Percentiles rank a stretch among this genome's conserved stretches.
These are phyloP conservation scores for Microvelia longipes DNA, from an alignment of 1,140 invertebrate species.

Conservation along the genomic window DNA sequence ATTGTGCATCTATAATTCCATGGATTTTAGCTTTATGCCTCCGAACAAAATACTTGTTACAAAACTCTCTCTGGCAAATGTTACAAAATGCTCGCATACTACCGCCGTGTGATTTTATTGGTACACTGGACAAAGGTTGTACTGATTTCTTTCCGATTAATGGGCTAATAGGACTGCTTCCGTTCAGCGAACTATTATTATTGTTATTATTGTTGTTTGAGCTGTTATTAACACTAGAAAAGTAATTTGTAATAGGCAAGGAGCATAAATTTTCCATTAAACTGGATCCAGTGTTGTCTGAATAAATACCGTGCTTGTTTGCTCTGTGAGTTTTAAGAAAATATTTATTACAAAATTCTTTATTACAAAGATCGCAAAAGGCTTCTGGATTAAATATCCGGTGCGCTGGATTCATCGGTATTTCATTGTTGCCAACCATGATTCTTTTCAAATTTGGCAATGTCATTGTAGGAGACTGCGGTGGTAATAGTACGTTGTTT, in stretches of 20 bases:
- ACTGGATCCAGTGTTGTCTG: slow-evolving; percentile 36
- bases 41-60: slow-evolving; percentile 56
- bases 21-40: slow-evolving; percentile 43
- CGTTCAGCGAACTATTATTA: background rate
- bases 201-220: slow-evolving; percentile 1
- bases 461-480: slow-evolving; percentile 8
- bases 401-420: slow-evolving; percentile 13
- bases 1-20: slow-evolving; percentile 30
- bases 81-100: slow-evolving; percentile 34
- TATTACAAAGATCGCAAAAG: slow-evolving; percentile 93
- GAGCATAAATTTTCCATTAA: slow-evolving; percentile 14
- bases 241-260: slow-evolving; percentile 17
- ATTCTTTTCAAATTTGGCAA: slow-evolving; percentile 13
- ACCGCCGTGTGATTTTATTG: slow-evolving; percentile 29
- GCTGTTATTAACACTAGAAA: slow-evolving; percentile 10
- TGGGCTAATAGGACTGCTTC: background rate
- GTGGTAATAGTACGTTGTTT: slow-evolving; percentile 9
- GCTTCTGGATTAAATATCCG: slow-evolving; percentile 85
- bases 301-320: slow-evolving; percentile 83
- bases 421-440: slow-evolving; percentile 13
- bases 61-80: slow-evolving; percentile 51
- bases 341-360: slow-evolving; percentile 99
- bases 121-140: slow-evolving; percentile 10
- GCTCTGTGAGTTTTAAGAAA: slow-evolving; percentile 95
- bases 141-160: background rate